phyloP scores from a whole-genome alignment of 2,113 vertebrate species.

The Corythaeola cristata region DNA sequence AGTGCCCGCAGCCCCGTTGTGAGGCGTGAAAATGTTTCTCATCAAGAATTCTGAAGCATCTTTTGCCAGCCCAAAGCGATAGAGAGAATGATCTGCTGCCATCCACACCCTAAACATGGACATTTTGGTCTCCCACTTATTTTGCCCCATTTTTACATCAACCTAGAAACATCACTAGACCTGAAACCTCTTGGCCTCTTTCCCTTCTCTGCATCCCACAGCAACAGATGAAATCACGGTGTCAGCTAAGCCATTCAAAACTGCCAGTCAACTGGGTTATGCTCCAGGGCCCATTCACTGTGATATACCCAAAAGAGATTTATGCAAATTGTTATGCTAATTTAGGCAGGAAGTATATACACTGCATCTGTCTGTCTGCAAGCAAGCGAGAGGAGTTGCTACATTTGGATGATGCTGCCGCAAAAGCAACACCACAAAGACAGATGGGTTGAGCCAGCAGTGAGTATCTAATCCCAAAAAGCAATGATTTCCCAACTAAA shows the following conservation, averaged over 20 bases:
- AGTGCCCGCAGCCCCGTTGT: background rate
- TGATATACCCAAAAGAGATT: background rate
- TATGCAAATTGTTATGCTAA: background rate
- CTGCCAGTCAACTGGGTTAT: background rate
- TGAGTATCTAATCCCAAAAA: background rate
- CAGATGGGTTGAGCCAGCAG: background rate
- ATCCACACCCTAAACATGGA: accelerated
- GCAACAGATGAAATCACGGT: background rate
- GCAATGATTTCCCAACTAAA: background rate
- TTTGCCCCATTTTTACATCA: background rate
- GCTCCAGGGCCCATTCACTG: background rate
- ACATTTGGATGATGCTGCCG: background rate
- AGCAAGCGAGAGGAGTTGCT: background rate
- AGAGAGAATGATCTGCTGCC: background rate
- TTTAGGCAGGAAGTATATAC: background rate
- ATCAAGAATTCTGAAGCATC: background rate
- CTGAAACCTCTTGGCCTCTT: background rate
- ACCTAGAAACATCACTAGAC: background rate
- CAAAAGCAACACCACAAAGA: background rate
- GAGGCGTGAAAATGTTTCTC: background rate
- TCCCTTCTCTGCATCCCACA: background rate
- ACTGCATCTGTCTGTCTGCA: constrained; percentile 39
- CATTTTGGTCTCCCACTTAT: background rate
- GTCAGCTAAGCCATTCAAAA: background rate
- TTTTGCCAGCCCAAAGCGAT: background rate